These are phyloP conservation scores for Percopsis transmontana DNA, from an alignment of 2,113 vertebrate genomes.

Conservation along the genomic window DNA sequence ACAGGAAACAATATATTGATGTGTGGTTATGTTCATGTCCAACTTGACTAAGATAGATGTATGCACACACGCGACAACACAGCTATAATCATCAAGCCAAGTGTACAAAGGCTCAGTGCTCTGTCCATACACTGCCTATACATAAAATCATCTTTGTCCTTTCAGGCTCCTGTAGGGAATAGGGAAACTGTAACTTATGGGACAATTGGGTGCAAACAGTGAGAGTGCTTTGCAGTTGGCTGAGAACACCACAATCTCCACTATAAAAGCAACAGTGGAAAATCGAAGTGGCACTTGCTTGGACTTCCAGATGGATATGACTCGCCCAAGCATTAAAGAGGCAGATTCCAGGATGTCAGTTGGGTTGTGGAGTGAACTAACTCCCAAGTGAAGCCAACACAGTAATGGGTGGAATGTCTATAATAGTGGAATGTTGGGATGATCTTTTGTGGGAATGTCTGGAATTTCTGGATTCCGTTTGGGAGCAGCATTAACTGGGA, in stretches of 20 bases:
- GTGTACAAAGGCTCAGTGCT: slow-evolving; percentile 34
- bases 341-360: slow-evolving; percentile 19
- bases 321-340: slow-evolving; percentile 1
- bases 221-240: slow-evolving; percentile 54
- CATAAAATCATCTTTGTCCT: slow-evolving; percentile 61
- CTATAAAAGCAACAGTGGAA: too few relatives aligned
- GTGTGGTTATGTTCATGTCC: too few relatives aligned
- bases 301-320: too few relatives aligned
- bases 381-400: slow-evolving; percentile 23
- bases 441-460: neutral
- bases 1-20: too few relatives aligned
- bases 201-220: slow-evolving; percentile 57
- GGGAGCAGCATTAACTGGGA: neutral
- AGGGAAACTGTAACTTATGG: slow-evolving; percentile 57
- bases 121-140: slow-evolving; percentile 50
- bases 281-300: too few relatives aligned
- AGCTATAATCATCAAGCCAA: slow-evolving; percentile 29
- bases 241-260: slow-evolving; percentile 22
- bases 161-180: slow-evolving; percentile 39
- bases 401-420: too few relatives aligned
- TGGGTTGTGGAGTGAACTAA: slow-evolving; percentile 17
- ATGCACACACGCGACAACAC: neutral
- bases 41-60: neutral
- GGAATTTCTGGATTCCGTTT: slow-evolving; percentile 10
- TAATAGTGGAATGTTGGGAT: slow-evolving; percentile 18